Evolutionary conservation across 2,113 vertebrate species (phyloP).

Genomic region (Tyto alba): DNA sequence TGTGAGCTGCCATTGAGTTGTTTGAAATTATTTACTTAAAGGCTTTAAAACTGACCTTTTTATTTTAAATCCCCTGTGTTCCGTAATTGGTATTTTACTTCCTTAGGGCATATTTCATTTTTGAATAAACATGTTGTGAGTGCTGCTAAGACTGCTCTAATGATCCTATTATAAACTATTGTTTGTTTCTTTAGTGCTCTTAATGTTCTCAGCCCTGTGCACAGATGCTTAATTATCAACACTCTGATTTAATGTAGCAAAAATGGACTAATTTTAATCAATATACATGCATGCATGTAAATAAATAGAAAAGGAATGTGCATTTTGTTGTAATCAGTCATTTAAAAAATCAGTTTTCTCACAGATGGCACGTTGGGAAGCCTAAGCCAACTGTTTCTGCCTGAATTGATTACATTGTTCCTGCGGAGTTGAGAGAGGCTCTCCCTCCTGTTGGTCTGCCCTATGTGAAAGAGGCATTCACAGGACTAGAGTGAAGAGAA

Average conservation of each 20-base stretch:
- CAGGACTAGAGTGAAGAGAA: neutral
- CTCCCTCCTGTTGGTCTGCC: neutral
- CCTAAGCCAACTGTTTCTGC: neutral
- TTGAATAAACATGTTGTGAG: conserved; percentile 43
- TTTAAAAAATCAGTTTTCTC: neutral
- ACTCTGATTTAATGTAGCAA: neutral
- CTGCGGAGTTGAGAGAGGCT: neutral
- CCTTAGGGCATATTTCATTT: conserved; percentile 27
- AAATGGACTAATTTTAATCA: neutral
- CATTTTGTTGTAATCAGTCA: neutral
- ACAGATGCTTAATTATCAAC: conserved; percentile 33
- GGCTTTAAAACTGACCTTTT: conserved; percentile 18
- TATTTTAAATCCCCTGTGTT: conserved; percentile 24
- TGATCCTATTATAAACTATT: conserved; percentile 28
- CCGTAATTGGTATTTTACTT: neutral
- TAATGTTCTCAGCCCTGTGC: neutral
- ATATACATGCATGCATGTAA: neutral
- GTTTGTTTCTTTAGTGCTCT: conserved; percentile 12
- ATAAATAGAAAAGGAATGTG: neutral
- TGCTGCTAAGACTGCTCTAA: conserved; percentile 27
- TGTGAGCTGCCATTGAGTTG: neutral
- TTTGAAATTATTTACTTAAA: conserved; percentile 31
- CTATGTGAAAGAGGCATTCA: neutral
- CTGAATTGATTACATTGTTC: neutral
- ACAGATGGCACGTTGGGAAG: neutral